These are phyloP conservation scores for Tuta absoluta DNA, from an alignment of 2,888 invertebrate species.

Conservation along the genomic window DNA sequence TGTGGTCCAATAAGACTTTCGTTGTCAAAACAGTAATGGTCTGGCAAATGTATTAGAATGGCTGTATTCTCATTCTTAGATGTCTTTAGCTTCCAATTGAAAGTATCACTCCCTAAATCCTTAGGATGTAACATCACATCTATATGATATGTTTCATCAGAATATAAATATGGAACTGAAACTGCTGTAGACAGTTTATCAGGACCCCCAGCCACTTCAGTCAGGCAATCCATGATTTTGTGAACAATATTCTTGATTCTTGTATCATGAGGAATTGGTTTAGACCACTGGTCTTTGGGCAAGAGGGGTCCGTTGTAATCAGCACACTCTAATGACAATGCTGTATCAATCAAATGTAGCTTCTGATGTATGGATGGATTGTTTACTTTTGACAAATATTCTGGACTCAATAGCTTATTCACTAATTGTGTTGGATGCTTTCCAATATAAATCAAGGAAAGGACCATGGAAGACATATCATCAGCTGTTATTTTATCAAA, in stretches of 20 bases:
- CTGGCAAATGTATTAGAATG: slow-evolving; percentile 83
- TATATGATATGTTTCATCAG: slow-evolving; percentile 81
- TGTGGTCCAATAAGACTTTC: slow-evolving; percentile 82
- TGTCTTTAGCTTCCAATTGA: slow-evolving; percentile 70
- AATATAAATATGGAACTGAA: slow-evolving; percentile 77
- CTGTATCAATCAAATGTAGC: slow-evolving; percentile 83
- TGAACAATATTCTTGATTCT: slow-evolving; percentile 76
- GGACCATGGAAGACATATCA: slow-evolving; percentile 81
- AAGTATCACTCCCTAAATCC: slow-evolving; percentile 59
- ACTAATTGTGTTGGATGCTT: slow-evolving; percentile 83
- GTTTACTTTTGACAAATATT: slow-evolving; percentile 81
- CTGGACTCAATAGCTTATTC: slow-evolving; percentile 80
- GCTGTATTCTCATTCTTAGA: slow-evolving; percentile 76
- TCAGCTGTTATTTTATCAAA: slow-evolving; percentile 80
- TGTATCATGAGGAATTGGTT: slow-evolving; percentile 77
- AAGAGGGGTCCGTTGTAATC: slow-evolving; percentile 81
- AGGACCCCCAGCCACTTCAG: slow-evolving; percentile 65
- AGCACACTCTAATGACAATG: slow-evolving; percentile 83
- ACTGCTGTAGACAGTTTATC: slow-evolving; percentile 75
- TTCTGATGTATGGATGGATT: slow-evolving; percentile 71
- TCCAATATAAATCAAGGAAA: slow-evolving; percentile 83
- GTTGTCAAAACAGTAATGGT: slow-evolving; percentile 83
- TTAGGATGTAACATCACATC: slow-evolving; percentile 82
- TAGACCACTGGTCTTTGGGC: slow-evolving; percentile 75
- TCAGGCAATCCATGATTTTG: slow-evolving; percentile 67